phyloP scores from a whole-genome alignment of 2,797 vertebrate genomes.

The Pangasius krempfi region DNA sequence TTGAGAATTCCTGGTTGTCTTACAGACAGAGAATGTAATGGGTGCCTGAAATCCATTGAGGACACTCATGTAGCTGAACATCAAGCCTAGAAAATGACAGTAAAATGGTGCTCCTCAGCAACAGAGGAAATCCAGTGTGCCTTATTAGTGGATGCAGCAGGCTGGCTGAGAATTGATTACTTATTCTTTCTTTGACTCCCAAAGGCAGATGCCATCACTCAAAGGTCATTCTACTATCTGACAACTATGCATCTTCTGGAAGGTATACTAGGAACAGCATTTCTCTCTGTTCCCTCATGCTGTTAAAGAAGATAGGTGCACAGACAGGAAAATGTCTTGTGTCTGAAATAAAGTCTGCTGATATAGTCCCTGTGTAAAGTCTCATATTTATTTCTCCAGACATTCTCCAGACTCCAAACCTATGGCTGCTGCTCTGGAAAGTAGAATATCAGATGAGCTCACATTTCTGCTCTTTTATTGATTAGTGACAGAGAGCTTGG shows the following conservation, averaged over 20 bases:
- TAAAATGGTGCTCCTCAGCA: constrained; percentile 30
- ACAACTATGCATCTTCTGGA: constrained; percentile 46
- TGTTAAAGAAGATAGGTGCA: constrained; percentile 36
- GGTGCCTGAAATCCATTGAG: constrained; percentile 29
- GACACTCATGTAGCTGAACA: constrained; percentile 42
- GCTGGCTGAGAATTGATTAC: constrained; percentile 49
- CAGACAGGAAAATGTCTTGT: constrained; percentile 30
- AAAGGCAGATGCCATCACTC: constrained; percentile 39
- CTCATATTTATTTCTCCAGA: constrained; percentile 21
- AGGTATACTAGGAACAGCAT: constrained; percentile 26
- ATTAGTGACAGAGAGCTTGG: not conserved
- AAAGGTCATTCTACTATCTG: constrained; percentile 36
- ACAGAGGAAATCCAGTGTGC: constrained; percentile 38
- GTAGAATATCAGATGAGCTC: not conserved
- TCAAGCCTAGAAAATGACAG: constrained; percentile 25
- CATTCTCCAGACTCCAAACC: constrained; percentile 8
- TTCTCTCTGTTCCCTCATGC: constrained; percentile 29
- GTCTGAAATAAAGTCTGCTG: constrained; percentile 24
- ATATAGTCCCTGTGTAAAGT: constrained; percentile 17
- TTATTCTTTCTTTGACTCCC: constrained; percentile 33
- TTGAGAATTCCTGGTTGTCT: not conserved
- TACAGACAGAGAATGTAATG: constrained; percentile 19
- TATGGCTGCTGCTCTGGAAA: not conserved
- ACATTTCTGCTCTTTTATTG: not conserved
- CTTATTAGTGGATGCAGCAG: constrained; percentile 52